These are phyloP conservation scores for Eulemur rufifrons DNA, from an alignment of 2,113 vertebrate species.

Conservation along the genomic window DNA sequence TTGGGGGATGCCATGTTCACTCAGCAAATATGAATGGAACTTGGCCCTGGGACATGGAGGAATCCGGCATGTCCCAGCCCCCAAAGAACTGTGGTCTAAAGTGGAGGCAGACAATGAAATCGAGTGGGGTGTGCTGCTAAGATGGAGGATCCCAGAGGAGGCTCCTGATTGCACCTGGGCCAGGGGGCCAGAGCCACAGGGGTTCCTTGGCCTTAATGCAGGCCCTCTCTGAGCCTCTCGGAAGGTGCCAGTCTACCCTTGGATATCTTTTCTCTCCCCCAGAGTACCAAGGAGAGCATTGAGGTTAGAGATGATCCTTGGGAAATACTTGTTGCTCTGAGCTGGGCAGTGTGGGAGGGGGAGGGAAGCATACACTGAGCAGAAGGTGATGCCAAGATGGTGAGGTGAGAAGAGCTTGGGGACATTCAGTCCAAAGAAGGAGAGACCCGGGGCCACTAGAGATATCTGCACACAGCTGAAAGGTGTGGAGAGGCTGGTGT, in stretches of 20 bases:
- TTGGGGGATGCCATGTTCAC: neutral
- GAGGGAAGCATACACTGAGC: neutral
- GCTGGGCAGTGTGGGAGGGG: neutral
- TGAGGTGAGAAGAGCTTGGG: neutral
- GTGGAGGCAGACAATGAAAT: neutral
- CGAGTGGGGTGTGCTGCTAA: neutral
- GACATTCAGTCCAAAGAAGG: neutral
- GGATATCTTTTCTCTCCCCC: neutral
- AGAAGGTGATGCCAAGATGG: neutral
- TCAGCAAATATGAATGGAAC: neutral
- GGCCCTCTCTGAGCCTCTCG: neutral
- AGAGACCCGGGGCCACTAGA: neutral
- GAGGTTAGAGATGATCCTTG: neutral
- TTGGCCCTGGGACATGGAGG: neutral
- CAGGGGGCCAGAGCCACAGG: neutral
- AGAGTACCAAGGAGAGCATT: neutral
- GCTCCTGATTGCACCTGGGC: neutral
- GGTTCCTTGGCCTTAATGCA: neutral
- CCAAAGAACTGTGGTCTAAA: neutral
- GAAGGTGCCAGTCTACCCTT: neutral
- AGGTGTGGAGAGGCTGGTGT: neutral
- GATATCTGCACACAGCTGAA: neutral
- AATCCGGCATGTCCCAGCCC: neutral
- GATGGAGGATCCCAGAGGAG: neutral
- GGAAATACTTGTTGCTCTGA: neutral